phyloP scores from a whole-genome alignment of 2,888 invertebrate genomes.

The Torymus auratus region DNA sequence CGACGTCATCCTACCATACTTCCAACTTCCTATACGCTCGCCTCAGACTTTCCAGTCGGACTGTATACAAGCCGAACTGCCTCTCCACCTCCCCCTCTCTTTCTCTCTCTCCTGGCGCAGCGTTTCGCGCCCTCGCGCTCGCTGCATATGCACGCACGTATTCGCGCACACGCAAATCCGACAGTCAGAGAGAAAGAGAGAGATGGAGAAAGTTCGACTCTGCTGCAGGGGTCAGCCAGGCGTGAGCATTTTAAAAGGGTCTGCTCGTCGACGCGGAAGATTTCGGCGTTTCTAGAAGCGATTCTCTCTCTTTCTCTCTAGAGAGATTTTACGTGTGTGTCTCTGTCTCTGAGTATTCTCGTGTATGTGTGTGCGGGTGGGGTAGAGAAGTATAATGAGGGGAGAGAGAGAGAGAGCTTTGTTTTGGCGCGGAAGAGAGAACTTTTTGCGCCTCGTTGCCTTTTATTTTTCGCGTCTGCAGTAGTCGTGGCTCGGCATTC shows the following conservation, averaged over 20 bases:
- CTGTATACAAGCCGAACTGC: not conserved
- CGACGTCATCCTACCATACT: too few relatives aligned
- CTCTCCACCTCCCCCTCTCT: not conserved
- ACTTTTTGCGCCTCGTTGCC: conserved; percentile 42
- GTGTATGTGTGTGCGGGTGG: conserved; percentile 19
- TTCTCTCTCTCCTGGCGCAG: not conserved
- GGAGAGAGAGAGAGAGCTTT: conserved; percentile 39
- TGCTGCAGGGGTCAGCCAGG: conserved; percentile 53
- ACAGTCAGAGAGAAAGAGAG: too few relatives aligned
- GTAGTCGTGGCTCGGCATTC: not conserved
- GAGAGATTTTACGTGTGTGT: not conserved
- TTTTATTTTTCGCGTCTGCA: conserved; percentile 28
- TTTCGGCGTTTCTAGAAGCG: conserved; percentile 51
- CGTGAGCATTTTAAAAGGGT: conserved; percentile 62
- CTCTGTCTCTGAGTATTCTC: too few relatives aligned
- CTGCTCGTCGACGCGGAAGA: conserved; percentile 56
- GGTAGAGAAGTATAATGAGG: conserved; percentile 37
- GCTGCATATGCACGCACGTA: not conserved
- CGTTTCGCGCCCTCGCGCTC: not conserved
- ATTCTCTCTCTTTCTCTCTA: conserved; percentile 14
- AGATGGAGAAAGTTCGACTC: too few relatives aligned
- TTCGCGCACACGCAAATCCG: not conserved
- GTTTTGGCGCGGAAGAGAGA: conserved; percentile 33
- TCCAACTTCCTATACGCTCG: not conserved
- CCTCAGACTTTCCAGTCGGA: conserved; percentile 1